phyloP scores from a whole-genome alignment of 2,888 invertebrate genomes.

The Sphaeridia pumilis region DNA sequence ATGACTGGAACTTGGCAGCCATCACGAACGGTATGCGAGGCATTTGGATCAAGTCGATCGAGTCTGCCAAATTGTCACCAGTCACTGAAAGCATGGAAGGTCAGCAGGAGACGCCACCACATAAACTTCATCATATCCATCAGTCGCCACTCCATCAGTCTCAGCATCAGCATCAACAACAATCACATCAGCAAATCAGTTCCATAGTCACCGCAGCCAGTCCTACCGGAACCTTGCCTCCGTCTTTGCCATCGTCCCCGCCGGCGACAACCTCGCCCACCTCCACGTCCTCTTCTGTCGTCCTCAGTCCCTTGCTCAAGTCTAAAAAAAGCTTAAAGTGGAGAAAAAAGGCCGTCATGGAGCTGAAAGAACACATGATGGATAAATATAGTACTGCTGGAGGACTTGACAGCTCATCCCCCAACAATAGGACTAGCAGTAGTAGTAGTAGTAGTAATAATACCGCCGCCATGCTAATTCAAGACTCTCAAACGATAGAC shows the following conservation, averaged over 20 bases:
- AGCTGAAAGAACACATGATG: constrained; percentile 12
- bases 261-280: constrained; percentile 39
- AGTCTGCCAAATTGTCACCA: constrained; percentile 26
- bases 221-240: constrained; percentile 40
- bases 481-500: constrained; percentile 8
- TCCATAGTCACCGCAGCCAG: constrained; percentile 1
- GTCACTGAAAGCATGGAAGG: constrained; percentile 13
- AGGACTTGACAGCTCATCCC: neutral
- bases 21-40: constrained; percentile 79
- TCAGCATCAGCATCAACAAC: constrained; percentile 63
- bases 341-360: constrained; percentile 33
- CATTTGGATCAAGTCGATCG: constrained; percentile 75
- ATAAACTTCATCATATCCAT: no score
- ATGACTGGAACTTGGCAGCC: constrained; percentile 53
- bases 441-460: no score
- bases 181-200: constrained; percentile 41
- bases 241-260: no score
- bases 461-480: neutral
- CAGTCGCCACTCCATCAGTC: no score
- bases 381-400: constrained; percentile 5
- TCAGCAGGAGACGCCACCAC: constrained; percentile 61
- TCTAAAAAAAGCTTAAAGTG: constrained; percentile 31
- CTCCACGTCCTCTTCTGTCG: constrained; percentile 10
- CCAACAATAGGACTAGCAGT: no score
- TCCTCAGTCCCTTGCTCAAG: constrained; percentile 30